phyloP scores from a whole-genome alignment of 2,888 invertebrate genomes.

The Neelides folsomi region DNA sequence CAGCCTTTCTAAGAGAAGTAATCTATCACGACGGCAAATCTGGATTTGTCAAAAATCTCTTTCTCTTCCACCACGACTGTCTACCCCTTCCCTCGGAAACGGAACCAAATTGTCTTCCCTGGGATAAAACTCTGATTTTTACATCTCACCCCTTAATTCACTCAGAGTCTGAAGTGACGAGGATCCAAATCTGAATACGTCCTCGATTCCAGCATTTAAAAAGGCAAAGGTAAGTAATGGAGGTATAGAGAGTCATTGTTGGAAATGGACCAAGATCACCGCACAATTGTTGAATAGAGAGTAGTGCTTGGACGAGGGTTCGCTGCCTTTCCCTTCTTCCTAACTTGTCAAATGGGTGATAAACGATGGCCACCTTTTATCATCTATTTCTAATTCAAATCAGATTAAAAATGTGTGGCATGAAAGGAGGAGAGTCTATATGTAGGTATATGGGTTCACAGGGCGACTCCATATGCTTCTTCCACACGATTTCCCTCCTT shows the following conservation, averaged over 20 bases:
- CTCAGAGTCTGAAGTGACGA: background rate
- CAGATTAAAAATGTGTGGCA: constrained; percentile 20
- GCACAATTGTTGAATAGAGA: too few relatives aligned
- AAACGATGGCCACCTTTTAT: constrained; percentile 33
- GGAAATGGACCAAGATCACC: too few relatives aligned
- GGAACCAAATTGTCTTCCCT: too few relatives aligned
- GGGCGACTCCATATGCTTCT: too few relatives aligned
- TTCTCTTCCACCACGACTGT: constrained; percentile 14
- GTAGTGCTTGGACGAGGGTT: background rate
- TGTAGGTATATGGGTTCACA: too few relatives aligned
- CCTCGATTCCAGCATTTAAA: too few relatives aligned
- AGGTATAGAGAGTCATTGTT: too few relatives aligned
- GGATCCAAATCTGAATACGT: background rate
- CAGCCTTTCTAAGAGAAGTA: constrained; percentile 32
- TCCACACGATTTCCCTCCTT: too few relatives aligned
- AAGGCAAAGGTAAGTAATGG: too few relatives aligned
- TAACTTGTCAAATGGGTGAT: constrained; percentile 33
- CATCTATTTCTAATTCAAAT: constrained; percentile 33
- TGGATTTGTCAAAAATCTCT: constrained; percentile 33
- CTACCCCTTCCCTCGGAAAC: constrained; percentile 4
- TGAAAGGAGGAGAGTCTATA: too few relatives aligned
- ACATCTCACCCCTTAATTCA: constrained; percentile 4
- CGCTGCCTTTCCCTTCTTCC: constrained; percentile 15
- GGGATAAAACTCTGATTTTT: background rate
- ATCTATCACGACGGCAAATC: constrained; percentile 34